These are phyloP conservation scores for Helostoma temminkii DNA, from an alignment of 2,797 vertebrate species.

Conservation along the genomic window DNA sequence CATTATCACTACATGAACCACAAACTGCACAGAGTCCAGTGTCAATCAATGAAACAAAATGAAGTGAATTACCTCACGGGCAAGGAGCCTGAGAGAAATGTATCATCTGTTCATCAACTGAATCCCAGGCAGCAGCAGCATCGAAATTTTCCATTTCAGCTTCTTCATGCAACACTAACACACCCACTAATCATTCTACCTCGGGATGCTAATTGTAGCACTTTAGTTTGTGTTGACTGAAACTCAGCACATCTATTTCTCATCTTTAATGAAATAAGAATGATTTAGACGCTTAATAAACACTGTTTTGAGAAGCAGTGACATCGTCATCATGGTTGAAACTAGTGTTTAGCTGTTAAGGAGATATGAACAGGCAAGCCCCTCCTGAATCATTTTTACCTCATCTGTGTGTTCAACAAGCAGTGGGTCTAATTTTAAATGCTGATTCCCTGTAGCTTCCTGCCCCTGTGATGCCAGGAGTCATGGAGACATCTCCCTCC, in stretches of 20 bases:
- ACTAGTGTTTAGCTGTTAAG: constrained; percentile 14
- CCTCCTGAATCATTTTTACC: constrained; percentile 12
- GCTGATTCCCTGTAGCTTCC: constrained; percentile 29
- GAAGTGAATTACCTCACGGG: constrained; percentile 64
- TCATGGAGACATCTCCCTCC: constrained; percentile 29
- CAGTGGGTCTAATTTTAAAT: constrained; percentile 23
- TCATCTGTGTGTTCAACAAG: constrained; percentile 46
- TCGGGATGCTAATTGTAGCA: constrained; percentile 60
- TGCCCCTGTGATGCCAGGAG: constrained; percentile 31
- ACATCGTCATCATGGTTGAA: constrained; percentile 6
- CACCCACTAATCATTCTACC: constrained; percentile 60
- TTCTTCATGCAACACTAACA: constrained; percentile 47
- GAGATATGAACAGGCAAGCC: neutral
- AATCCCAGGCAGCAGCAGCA: constrained; percentile 40
- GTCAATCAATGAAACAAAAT: constrained; percentile 76
- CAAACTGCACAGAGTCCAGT: constrained; percentile 45
- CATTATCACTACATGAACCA: constrained; percentile 47
- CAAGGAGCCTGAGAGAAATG: constrained; percentile 53
- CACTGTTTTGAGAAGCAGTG: constrained; percentile 8
- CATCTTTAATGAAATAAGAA: constrained; percentile 46
- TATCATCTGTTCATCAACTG: constrained; percentile 51
- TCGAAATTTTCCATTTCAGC: constrained; percentile 50
- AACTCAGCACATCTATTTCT: constrained; percentile 28
- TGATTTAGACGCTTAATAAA: constrained; percentile 52
- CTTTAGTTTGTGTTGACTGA: constrained; percentile 64